Percentiles rank a stretch among this genome's conserved stretches.
These are phyloP conservation scores for Hetaerina americana DNA, from an alignment of 1,140 invertebrate genomes.

Conservation along the genomic window DNA sequence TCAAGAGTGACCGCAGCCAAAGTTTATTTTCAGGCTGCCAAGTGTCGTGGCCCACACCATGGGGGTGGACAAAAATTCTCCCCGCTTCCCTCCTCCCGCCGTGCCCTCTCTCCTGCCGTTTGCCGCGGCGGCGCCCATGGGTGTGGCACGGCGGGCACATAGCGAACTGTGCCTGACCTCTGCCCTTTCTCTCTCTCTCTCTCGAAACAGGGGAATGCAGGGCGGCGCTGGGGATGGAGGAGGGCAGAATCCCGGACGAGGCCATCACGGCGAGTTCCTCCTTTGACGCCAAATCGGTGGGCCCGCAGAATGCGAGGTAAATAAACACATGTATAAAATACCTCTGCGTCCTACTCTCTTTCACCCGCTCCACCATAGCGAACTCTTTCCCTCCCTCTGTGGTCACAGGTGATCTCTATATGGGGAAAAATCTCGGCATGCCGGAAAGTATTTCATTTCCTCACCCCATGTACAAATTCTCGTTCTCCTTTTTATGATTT, in stretches of 20 bases:
- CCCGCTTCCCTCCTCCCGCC: background rate
- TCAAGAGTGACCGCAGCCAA: too few relatives aligned
- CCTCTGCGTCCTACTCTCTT: too few relatives aligned
- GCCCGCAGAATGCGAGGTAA: constrained; percentile 82
- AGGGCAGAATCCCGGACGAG: constrained; percentile 69
- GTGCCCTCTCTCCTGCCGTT: background rate
- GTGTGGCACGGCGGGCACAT: background rate
- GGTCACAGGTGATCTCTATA: too few relatives aligned
- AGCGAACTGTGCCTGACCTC: background rate
- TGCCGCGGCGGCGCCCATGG: background rate
- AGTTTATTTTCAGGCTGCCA: background rate
- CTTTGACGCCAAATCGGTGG: constrained; percentile 79
- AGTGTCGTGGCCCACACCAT: too few relatives aligned
- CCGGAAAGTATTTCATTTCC: too few relatives aligned
- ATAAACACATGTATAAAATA: too few relatives aligned
- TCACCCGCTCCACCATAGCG: too few relatives aligned
- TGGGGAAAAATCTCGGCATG: too few relatives aligned
- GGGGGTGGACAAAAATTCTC: too few relatives aligned
- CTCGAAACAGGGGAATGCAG: constrained; percentile 66
- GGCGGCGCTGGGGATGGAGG: constrained; percentile 78
- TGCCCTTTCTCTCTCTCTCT: background rate
- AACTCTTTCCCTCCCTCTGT: too few relatives aligned
- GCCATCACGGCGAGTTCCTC: constrained; percentile 79
- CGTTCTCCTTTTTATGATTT: too few relatives aligned
- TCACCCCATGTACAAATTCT: too few relatives aligned